Conservation (phyloP, 2,797 vertebrate species). For the Falco biarmicus region DNA sequence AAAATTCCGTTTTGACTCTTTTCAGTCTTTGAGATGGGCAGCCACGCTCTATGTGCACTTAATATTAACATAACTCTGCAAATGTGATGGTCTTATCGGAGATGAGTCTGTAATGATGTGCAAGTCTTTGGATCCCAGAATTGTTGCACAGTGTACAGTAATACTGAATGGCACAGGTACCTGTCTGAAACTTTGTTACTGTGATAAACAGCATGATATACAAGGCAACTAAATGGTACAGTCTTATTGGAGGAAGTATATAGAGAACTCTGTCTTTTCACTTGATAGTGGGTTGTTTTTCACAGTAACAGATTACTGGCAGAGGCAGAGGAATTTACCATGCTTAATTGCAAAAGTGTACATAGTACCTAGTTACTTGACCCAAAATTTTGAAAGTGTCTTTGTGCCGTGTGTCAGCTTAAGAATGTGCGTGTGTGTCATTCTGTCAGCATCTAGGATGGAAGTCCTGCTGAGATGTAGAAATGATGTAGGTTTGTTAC, state of each 20-base stretch:
- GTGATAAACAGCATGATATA: not conserved
- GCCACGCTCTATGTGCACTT: not conserved
- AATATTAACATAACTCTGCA: not conserved
- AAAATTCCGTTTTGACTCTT: not conserved
- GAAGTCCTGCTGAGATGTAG: not conserved
- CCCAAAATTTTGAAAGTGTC: not conserved
- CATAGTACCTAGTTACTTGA: not conserved
- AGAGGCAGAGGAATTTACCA: not conserved
- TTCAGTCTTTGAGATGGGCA: not conserved
- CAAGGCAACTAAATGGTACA: too few relatives aligned
- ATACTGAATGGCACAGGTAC: not conserved
- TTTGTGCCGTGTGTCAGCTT: not conserved
- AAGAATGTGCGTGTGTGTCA: not conserved
- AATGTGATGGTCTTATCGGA: not conserved
- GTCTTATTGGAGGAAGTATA: fast-evolving
- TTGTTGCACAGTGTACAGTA: too few relatives aligned
- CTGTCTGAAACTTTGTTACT: not conserved
- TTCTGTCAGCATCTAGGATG: not conserved
- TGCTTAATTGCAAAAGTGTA: not conserved
- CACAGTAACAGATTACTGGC: not conserved
- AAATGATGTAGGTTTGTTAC: not conserved
- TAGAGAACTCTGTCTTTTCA: not conserved
- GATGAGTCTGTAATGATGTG: not conserved
- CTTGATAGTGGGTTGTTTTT: not conserved
- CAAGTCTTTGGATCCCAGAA: not conserved